Evolutionary conservation across 2,797 vertebrate genomes (phyloP).

Genomic region (Ctenopoma kingsleyae): DNA sequence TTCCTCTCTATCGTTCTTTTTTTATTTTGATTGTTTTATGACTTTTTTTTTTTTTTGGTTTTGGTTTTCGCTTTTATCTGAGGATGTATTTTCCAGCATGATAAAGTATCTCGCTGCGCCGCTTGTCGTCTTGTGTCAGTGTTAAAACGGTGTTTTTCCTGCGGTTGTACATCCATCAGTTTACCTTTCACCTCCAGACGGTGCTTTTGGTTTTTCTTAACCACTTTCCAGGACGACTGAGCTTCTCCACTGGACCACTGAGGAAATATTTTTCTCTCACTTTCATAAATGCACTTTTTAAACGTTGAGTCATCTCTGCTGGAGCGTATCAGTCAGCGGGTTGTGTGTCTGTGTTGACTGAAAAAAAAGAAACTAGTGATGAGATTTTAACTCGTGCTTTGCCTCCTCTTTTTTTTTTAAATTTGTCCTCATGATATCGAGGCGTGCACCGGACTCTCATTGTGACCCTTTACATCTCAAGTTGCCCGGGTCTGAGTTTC

Average conservation of each 20-base stretch:
- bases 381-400: constrained; percentile 62
- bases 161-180: constrained; percentile 43
- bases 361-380: constrained; percentile 46
- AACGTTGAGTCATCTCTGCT: constrained; percentile 22
- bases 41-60: constrained; percentile 36
- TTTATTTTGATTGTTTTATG: constrained; percentile 52
- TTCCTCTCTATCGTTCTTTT: constrained; percentile 34
- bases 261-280: constrained; percentile 68
- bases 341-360: constrained; percentile 38
- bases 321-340: constrained; percentile 43
- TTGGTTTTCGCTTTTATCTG: constrained; percentile 20
- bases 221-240: constrained; percentile 55
- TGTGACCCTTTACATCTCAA: constrained; percentile 26
- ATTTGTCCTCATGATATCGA: constrained; percentile 58
- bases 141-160: constrained; percentile 35
- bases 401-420: background rate
- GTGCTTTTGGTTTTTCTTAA: constrained; percentile 18
- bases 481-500: constrained; percentile 32
- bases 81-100: constrained; percentile 68
- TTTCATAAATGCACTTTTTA: constrained; percentile 60
- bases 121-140: constrained; percentile 25
- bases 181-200: constrained; percentile 44
- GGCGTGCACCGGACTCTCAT: constrained; percentile 43
- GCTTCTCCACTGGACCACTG: constrained; percentile 57
- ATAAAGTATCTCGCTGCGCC: constrained; percentile 7